Percentiles rank a stretch among this genome's conserved stretches.
phyloP scores from a whole-genome alignment of 2,113 vertebrate genomes.

The Stegostoma tigrinum region DNA sequence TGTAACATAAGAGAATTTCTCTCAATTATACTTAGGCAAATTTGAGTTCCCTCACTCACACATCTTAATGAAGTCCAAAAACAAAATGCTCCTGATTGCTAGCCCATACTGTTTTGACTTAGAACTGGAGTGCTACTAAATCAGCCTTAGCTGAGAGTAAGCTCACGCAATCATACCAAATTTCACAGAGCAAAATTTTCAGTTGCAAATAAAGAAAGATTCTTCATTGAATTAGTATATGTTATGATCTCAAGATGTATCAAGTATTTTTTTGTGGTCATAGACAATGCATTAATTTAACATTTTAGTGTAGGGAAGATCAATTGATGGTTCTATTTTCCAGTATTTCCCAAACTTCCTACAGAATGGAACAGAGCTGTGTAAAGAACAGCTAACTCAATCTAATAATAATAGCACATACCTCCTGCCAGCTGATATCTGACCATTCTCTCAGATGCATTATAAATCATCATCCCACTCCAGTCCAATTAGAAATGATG shows the following conservation, averaged over 20 bases:
- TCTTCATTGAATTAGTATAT: not conserved
- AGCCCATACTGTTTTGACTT: not conserved
- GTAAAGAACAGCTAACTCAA: not conserved
- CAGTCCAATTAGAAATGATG: constrained; percentile 14
- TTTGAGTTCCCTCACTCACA: not conserved
- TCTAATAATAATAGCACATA: not conserved
- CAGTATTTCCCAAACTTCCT: too few relatives aligned
- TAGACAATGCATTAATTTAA: not conserved
- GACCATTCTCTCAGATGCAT: constrained; percentile 21
- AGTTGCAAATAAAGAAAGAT: not conserved
- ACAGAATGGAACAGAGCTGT: not conserved
- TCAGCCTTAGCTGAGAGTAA: not conserved
- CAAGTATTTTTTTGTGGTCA: not conserved
- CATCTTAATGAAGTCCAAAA: not conserved
- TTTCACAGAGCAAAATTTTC: not conserved
- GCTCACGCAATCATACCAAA: not conserved
- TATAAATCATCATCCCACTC: constrained; percentile 32
- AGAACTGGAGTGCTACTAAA: not conserved
- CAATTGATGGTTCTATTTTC: not conserved
- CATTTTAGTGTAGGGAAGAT: not conserved
- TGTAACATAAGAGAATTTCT: not conserved
- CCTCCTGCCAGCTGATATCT: constrained; percentile 33
- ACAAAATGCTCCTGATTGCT: too few relatives aligned
- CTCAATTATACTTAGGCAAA: not conserved
- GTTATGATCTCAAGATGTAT: not conserved